These are phyloP conservation scores for Troilus luridus DNA, from an alignment of 2,888 invertebrate genomes.

Conservation along the genomic window DNA sequence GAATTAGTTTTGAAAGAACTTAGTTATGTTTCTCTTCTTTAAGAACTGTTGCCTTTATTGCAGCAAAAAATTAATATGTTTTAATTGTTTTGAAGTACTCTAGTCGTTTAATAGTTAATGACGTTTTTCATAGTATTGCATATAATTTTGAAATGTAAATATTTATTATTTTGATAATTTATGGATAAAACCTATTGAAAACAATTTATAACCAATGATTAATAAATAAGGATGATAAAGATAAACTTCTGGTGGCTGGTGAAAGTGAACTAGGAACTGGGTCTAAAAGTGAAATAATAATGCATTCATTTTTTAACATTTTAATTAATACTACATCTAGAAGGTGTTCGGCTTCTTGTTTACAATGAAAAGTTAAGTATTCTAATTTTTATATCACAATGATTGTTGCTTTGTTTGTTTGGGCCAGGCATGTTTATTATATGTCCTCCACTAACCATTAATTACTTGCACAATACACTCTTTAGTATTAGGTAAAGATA, in stretches of 20 bases:
- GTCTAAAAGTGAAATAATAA: neutral
- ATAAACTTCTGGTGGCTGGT: neutral
- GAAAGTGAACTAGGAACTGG: neutral
- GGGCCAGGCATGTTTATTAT: neutral
- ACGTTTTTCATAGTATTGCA: neutral
- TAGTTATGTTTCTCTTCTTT: neutral
- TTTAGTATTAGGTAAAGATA: neutral
- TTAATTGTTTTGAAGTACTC: neutral
- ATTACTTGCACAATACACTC: neutral
- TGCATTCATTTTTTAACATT: neutral
- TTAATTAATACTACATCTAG: neutral
- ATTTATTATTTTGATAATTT: neutral
- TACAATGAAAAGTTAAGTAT: slow-evolving; percentile 3
- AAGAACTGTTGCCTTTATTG: neutral
- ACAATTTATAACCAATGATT: neutral
- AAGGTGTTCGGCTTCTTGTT: neutral
- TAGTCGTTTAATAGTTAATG: neutral
- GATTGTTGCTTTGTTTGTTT: neutral
- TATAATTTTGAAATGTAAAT: neutral
- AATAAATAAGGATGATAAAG: neutral
- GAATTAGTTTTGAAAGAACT: neutral
- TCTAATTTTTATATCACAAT: neutral
- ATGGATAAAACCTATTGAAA: neutral
- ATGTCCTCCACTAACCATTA: neutral
- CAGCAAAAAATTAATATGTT: neutral